These are phyloP conservation scores for Phataginus tricuspis DNA, from an alignment of 2,797 vertebrate genomes.

Conservation along the genomic window DNA sequence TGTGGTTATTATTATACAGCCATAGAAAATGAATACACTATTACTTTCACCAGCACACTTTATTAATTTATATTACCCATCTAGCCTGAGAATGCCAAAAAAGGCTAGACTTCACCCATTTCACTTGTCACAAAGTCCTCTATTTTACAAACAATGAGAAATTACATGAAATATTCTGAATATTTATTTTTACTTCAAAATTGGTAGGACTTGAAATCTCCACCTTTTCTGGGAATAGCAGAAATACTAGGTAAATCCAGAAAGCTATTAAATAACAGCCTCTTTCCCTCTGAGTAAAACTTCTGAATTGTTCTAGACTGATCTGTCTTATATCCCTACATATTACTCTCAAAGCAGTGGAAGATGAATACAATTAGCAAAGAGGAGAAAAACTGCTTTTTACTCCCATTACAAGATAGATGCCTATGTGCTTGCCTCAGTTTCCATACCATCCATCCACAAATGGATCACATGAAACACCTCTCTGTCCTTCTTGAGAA, in stretches of 20 bases:
- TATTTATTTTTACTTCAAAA: background rate
- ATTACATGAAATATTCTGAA: background rate
- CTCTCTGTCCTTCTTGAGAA: background rate
- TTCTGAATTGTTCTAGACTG: background rate
- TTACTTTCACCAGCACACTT: background rate
- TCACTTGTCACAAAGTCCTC: background rate
- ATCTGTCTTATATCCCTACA: background rate
- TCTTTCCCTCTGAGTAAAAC: background rate
- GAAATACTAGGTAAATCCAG: background rate
- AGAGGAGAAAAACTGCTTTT: background rate
- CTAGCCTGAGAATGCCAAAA: background rate
- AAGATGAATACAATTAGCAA: background rate
- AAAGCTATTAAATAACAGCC: background rate
- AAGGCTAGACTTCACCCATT: background rate
- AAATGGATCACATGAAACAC: background rate
- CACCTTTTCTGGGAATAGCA: background rate
- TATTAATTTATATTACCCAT: background rate
- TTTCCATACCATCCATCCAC: background rate
- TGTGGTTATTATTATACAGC: background rate
- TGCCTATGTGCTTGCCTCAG: background rate
- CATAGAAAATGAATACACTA: background rate
- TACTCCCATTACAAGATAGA: background rate
- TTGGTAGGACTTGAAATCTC: background rate
- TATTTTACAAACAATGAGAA: background rate
- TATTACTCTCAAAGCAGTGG: background rate